phyloP scores from a whole-genome alignment of 2,797 vertebrate species.

The Hypotaenidia okinawae region DNA sequence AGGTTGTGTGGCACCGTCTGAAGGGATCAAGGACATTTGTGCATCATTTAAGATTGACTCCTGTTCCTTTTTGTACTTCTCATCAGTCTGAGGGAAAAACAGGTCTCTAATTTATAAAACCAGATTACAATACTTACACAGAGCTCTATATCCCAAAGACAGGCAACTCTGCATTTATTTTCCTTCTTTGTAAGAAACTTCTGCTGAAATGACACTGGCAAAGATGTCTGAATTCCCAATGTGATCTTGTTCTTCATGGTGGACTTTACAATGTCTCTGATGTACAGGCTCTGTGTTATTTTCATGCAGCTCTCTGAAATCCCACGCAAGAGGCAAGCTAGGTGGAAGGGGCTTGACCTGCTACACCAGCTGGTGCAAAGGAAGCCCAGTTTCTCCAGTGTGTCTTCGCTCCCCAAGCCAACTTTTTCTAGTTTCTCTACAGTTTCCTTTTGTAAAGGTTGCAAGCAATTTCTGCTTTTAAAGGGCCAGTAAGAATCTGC shows the following conservation, averaged over 20 bases:
- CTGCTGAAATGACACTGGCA: constrained; percentile 77
- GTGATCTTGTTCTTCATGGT: constrained; percentile 51
- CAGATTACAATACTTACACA: constrained; percentile 80
- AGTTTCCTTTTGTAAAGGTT: constrained; percentile 84
- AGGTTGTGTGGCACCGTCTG: background rate
- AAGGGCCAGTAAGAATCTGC: constrained; percentile 70
- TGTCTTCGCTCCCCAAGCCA: constrained; percentile 81
- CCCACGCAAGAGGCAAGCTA: constrained; percentile 85
- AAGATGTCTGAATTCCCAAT: constrained; percentile 48
- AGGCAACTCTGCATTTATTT: constrained; percentile 84
- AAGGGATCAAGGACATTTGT: constrained; percentile 77
- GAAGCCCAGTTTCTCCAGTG: constrained; percentile 81
- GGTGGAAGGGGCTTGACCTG: constrained; percentile 83
- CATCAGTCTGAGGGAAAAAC: constrained; percentile 41
- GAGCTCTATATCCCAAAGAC: constrained; percentile 83
- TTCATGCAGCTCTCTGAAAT: constrained; percentile 81
- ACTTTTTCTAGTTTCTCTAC: constrained; percentile 80
- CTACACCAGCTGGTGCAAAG: constrained; percentile 83
- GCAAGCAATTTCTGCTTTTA: constrained; percentile 84
- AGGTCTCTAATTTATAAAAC: constrained; percentile 76
- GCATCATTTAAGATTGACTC: constrained; percentile 3
- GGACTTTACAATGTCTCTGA: constrained; percentile 81
- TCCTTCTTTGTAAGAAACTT: constrained; percentile 74
- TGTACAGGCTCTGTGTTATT: constrained; percentile 73
- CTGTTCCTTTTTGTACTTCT: background rate